Evolutionary conservation across 2,797 vertebrate genomes (phyloP).

Genomic region (Galago senegalensis): DNA sequence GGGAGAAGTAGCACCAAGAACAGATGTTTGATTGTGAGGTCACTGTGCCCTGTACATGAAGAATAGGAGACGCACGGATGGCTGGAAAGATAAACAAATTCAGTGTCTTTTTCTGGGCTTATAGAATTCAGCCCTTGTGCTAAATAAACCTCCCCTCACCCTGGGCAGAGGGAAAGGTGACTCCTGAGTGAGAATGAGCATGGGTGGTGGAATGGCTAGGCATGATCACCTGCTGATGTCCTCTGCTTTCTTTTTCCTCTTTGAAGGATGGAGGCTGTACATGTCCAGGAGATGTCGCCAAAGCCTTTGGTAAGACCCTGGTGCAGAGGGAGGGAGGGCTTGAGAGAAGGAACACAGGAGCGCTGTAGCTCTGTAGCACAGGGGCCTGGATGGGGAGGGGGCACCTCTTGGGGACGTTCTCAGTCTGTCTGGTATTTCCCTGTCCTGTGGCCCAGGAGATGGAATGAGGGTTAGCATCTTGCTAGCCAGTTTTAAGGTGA

Average conservation of each 20-base stretch:
- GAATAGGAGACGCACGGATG: not conserved
- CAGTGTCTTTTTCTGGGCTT: not conserved
- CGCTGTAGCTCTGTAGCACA: not conserved
- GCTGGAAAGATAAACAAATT: not conserved
- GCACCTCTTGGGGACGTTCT: not conserved
- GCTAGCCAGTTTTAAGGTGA: not conserved
- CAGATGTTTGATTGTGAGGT: not conserved
- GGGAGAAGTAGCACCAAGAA: not conserved
- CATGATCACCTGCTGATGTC: not conserved
- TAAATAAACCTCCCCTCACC: not conserved
- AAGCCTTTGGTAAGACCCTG: slow-evolving; percentile 96
- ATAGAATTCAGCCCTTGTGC: not conserved
- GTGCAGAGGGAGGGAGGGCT: not conserved
- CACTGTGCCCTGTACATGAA: not conserved
- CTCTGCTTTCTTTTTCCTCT: slow-evolving; percentile 70
- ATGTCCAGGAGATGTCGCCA: slow-evolving; percentile 98
- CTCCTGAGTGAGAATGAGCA: not conserved
- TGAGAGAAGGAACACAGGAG: not conserved
- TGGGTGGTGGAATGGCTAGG: not conserved
- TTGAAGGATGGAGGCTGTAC: slow-evolving; percentile 97
- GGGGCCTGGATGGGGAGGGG: not conserved
- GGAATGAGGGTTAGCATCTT: not conserved
- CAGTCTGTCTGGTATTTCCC: not conserved
- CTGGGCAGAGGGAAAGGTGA: not conserved
- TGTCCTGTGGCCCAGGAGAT: not conserved